Evolutionary conservation across 2,797 vertebrate genomes (phyloP).

Genomic region (Enteromius radiatus): DNA sequence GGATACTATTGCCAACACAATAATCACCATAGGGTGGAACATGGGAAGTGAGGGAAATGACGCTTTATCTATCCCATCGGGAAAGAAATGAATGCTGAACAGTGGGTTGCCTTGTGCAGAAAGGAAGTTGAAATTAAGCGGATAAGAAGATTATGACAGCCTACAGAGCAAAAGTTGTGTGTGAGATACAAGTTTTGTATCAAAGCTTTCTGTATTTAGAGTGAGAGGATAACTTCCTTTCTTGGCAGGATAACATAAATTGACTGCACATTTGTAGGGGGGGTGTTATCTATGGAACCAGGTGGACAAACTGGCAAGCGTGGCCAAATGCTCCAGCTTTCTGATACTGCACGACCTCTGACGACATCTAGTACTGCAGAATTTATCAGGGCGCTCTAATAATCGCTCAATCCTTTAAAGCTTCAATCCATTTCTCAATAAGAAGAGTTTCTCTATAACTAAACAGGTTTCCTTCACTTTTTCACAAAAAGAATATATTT

Average conservation of each 20-base stretch:
- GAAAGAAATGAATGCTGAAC: constrained; percentile 24
- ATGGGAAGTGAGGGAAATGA: constrained; percentile 29
- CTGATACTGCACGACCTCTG: constrained; percentile 17
- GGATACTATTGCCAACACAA: constrained; percentile 56
- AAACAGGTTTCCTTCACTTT: neutral
- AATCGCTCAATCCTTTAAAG: neutral
- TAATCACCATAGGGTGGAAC: constrained; percentile 51
- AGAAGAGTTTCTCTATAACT: neutral
- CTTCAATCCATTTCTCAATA: neutral
- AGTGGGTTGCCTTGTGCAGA: neutral
- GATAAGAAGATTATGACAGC: constrained; percentile 1
- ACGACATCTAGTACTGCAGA: neutral
- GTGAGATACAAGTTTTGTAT: neutral
- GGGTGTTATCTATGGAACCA: constrained; percentile 67
- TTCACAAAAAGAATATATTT: neutral
- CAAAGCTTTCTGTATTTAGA: neutral
- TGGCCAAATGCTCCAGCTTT: neutral
- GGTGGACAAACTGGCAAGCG: constrained; percentile 60
- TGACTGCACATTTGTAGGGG: constrained; percentile 41
- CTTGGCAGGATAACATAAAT: constrained; percentile 39
- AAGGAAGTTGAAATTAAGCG: neutral
- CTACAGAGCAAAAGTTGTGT: neutral
- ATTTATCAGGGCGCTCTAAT: constrained; percentile 14
- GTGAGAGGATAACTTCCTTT: neutral
- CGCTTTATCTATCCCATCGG: constrained; percentile 14